A percentile compares a stretch with the other conserved stretches of the same genome.
Conservation (phyloP, 2,888 invertebrate genomes). For the Drosophila mercatorum region DNA sequence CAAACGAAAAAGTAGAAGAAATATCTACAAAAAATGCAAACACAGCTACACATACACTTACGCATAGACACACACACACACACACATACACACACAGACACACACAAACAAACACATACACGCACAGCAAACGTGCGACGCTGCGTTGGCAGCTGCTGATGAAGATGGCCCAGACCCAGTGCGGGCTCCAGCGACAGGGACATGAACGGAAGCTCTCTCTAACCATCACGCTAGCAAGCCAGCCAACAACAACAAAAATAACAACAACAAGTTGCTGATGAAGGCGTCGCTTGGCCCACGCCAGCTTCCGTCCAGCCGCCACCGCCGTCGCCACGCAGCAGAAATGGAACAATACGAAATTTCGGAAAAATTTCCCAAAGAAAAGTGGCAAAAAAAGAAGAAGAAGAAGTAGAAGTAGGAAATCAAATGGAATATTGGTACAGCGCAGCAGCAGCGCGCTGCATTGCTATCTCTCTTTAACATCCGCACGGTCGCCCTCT, state of each 20-base stretch:
- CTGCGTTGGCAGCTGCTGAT: constrained; percentile 73
- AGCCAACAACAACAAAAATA: constrained; percentile 34
- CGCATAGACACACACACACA: constrained; percentile 4
- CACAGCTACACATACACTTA: constrained; percentile 26
- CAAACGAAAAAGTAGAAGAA: constrained; percentile 59
- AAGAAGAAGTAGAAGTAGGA: constrained; percentile 27
- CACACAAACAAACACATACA: constrained; percentile 5
- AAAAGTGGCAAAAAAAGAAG: constrained; percentile 35
- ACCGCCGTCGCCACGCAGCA: constrained; percentile 65
- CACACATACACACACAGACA: constrained; percentile 16
- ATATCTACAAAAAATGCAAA: constrained; percentile 44
- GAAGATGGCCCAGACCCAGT: constrained; percentile 73
- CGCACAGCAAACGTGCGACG: constrained; percentile 32
- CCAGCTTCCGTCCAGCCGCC: constrained; percentile 48
- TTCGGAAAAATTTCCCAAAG: constrained; percentile 46
- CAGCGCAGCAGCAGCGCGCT: constrained; percentile 64
- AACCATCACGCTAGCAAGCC: constrained; percentile 68
- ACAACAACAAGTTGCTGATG: constrained; percentile 31
- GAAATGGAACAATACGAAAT: constrained; percentile 67
- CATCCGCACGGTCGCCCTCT: constrained; percentile 6
- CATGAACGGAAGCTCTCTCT: constrained; percentile 75
- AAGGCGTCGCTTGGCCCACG: constrained; percentile 68
- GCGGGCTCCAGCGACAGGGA: constrained; percentile 40
- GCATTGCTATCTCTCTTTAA: constrained; percentile 30
- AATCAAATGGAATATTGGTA: constrained; percentile 52